phyloP scores from a whole-genome alignment of 2,888 invertebrate species.

The Aspidapion aeneum region DNA sequence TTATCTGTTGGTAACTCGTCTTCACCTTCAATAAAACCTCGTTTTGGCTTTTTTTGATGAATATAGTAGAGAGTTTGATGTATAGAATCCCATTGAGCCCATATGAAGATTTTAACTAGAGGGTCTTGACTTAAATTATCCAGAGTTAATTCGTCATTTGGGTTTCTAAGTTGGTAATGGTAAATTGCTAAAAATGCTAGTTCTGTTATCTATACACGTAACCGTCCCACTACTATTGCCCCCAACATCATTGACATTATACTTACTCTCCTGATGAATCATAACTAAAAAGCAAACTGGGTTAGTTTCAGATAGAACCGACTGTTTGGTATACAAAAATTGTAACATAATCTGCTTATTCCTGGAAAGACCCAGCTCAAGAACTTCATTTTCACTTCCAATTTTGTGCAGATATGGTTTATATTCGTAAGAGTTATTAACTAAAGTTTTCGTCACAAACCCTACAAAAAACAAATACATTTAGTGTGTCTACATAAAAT shows the following conservation, averaged over 20 bases:
- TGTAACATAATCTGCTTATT: conserved; percentile 75
- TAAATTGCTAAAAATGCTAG: conserved; percentile 39
- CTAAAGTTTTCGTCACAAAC: conserved; percentile 59
- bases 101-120: conserved; percentile 69
- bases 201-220: background rate
- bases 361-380: conserved; percentile 53
- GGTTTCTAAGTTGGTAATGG: conserved; percentile 42
- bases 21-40: conserved; percentile 62
- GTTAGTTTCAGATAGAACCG: conserved; percentile 42
- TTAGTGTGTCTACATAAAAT: too few species aligned
- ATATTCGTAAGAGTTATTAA: conserved; percentile 50
- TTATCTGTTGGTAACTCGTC: conserved; percentile 52
- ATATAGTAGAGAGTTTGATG: conserved; percentile 82
- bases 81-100: conserved; percentile 83
- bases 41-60: conserved; percentile 68
- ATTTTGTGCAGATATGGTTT: conserved; percentile 60
- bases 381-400: conserved; percentile 46
- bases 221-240: too few species aligned
- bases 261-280: conserved; percentile 76
- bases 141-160: conserved; percentile 13
- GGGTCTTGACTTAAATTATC: conserved; percentile 41
- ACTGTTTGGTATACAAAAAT: conserved; percentile 64
- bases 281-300: conserved; percentile 68
- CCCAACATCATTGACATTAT: background rate
- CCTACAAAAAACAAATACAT: too few species aligned